Conservation (phyloP, 2,797 vertebrate species). For the Myiothlypis chrysogaster region DNA sequence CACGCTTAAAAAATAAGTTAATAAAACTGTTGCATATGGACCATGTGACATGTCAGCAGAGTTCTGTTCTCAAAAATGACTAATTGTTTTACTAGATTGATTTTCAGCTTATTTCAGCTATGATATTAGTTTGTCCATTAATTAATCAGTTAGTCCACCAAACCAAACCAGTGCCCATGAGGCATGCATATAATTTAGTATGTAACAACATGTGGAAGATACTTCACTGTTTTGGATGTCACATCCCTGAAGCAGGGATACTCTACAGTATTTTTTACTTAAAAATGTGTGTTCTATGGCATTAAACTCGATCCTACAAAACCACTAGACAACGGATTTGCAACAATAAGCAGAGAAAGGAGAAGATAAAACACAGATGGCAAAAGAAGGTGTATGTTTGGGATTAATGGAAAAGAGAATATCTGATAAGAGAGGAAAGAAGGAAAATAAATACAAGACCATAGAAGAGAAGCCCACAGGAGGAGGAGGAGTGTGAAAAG, state of each 20-base stretch:
- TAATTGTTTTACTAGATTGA: background rate
- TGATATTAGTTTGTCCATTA: background rate
- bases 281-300: background rate
- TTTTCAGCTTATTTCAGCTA: background rate
- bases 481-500: constrained; percentile 31
- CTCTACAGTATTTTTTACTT: background rate
- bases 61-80: background rate
- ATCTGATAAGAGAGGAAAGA: background rate
- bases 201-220: background rate
- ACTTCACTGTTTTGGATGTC: background rate
- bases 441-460: constrained; percentile 15
- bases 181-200: background rate
- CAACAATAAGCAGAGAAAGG: background rate
- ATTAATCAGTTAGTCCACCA: background rate
- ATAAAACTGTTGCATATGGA: background rate
- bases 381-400: background rate
- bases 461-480: background rate
- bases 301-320: background rate
- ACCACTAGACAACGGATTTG: background rate
- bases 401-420: background rate
- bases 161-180: background rate
- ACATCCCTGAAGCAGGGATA: background rate
- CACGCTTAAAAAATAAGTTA: background rate
- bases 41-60: fast-evolving
- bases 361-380: background rate